Percentiles rank a stretch among this genome's conserved stretches.
Conservation (phyloP, 2,888 invertebrate genomes). For the Caenorhabditis auriculariae region DNA sequence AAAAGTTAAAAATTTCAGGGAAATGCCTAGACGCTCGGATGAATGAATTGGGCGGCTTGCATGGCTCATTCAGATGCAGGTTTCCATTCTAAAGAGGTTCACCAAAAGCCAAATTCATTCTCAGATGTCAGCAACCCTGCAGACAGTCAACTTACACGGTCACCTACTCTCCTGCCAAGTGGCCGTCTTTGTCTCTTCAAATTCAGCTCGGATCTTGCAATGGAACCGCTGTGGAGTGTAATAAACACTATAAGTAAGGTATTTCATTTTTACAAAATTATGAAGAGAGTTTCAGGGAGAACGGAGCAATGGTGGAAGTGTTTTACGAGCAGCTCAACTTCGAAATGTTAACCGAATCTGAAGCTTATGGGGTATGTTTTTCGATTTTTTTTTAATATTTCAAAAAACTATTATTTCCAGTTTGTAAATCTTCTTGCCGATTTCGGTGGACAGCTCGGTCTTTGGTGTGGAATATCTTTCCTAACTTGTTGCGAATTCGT, state of each 20-base stretch:
- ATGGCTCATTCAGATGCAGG: constrained; percentile 49
- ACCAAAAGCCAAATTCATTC: neutral
- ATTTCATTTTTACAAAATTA: neutral
- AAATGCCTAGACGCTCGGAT: constrained; percentile 53
- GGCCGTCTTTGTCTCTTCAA: constrained; percentile 56
- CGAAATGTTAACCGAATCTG: constrained; percentile 60
- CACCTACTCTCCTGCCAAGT: constrained; percentile 59
- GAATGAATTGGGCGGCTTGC: constrained; percentile 50
- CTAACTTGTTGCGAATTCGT: constrained; percentile 59
- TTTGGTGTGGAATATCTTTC: constrained; percentile 59
- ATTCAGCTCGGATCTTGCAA: constrained; percentile 60
- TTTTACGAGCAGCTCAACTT: constrained; percentile 62
- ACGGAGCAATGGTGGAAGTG: constrained; percentile 63
- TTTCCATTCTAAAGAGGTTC: neutral
- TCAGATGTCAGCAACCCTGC: constrained; percentile 58
- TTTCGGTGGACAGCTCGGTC: constrained; percentile 60
- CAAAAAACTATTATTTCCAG: constrained; percentile 27
- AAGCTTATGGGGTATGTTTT: constrained; percentile 57
- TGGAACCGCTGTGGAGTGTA: constrained; percentile 54
- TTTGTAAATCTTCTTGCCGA: constrained; percentile 60
- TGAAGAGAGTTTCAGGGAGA: constrained; percentile 44
- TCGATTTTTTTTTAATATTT: neutral
- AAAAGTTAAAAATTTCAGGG: constrained; percentile 35
- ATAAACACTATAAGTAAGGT: constrained; percentile 58
- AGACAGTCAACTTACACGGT: constrained; percentile 54